phyloP scores from a whole-genome alignment of 37 sponge, comb jelly and placozoan species.

The Beroe forskalii region DNA sequence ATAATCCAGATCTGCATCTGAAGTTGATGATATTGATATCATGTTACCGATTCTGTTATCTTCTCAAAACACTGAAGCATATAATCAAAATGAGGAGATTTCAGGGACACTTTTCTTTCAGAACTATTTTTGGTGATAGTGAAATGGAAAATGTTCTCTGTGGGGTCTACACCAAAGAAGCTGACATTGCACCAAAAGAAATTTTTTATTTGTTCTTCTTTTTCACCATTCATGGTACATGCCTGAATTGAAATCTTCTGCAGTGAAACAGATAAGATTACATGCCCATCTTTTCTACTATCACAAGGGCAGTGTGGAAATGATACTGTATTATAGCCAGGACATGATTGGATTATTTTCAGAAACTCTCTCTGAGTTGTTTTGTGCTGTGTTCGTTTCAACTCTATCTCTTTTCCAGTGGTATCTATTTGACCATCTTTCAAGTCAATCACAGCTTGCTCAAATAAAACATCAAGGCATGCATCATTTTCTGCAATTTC shows the following conservation, averaged over 20 bases:
- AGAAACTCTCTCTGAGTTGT: slow-evolving; percentile 73
- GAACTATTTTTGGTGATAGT: slow-evolving; percentile 29
- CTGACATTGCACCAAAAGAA: not conserved
- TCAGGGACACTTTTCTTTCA: slow-evolving; percentile 19
- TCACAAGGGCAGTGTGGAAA: slow-evolving; percentile 94
- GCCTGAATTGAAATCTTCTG: slow-evolving; percentile 72
- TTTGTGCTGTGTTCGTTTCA: slow-evolving; percentile 26
- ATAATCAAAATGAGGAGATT: not conserved
- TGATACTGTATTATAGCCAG: slow-evolving; percentile 74
- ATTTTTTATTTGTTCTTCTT: slow-evolving; percentile 68
- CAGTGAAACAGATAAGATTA: slow-evolving; percentile 72
- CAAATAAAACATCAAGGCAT: not conserved
- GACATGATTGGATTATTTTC: slow-evolving; percentile 69
- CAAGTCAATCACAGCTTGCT: slow-evolving; percentile 4
- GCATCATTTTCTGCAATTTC: not conserved
- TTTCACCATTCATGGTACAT: slow-evolving; percentile 79
- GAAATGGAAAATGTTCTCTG: slow-evolving; percentile 22
- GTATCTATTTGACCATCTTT: not conserved
- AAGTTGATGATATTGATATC: no score
- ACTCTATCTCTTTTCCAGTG: slow-evolving; percentile 34
- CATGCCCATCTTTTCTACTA: slow-evolving; percentile 88
- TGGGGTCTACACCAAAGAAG: not conserved
- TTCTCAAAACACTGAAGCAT: slow-evolving; percentile 54
- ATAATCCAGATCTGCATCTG: no score
- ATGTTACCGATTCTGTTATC: not conserved